phyloP scores from a whole-genome alignment of 2,888 invertebrate species.

The Rhabditoides inermis region DNA sequence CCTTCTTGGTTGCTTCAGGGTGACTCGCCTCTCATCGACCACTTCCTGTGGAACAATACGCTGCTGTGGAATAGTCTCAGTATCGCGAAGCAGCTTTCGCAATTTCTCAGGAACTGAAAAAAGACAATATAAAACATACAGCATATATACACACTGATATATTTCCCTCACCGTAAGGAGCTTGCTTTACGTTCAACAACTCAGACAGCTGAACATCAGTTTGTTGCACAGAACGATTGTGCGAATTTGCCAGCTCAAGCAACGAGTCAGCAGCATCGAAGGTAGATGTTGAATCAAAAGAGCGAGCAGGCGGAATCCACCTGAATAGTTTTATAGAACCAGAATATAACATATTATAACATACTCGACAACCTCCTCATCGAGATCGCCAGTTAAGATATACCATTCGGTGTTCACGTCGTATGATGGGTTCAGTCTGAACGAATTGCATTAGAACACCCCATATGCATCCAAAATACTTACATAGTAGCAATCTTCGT shows the following conservation, averaged over 20 bases:
- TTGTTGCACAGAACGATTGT: neutral
- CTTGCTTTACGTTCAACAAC: neutral
- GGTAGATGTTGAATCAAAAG: no score
- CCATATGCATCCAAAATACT: no score
- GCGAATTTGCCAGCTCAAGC: neutral
- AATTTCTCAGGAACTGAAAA: constrained; percentile 5
- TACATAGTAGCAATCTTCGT: no score
- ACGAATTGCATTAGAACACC: no score
- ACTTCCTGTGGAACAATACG: neutral
- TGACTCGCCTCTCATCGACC: no score
- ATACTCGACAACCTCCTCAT: no score
- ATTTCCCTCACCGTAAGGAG: constrained; percentile 1
- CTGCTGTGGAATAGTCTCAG: neutral
- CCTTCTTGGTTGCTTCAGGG: no score
- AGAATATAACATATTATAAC: no score
- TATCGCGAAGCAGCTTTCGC: constrained; percentile 5
- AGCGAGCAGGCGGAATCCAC: no score
- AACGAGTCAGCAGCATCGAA: constrained; percentile 3
- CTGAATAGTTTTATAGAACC: no score
- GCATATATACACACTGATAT: neutral
- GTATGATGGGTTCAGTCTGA: constrained; percentile 5
- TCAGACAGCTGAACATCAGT: neutral
- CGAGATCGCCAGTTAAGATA: neutral
- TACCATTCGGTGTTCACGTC: constrained; percentile 6
- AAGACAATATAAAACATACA: neutral